Percentiles rank a stretch among this genome's conserved stretches.
Conservation (phyloP, 2,888 invertebrate genomes). For the Agrilus biguttatus region DNA sequence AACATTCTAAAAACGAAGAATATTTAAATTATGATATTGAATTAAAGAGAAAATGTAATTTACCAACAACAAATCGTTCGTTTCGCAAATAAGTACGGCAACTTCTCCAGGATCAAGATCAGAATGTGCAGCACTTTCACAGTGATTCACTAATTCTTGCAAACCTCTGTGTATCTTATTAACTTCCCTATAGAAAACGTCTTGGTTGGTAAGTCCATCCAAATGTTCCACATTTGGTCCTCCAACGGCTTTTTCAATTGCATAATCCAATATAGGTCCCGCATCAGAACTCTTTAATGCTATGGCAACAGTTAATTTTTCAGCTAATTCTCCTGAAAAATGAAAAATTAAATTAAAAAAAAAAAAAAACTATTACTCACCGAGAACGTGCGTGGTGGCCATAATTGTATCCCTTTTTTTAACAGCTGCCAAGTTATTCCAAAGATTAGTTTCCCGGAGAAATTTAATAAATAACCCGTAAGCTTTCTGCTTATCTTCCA, state of each 20-base stretch:
- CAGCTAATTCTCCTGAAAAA: conserved; percentile 48
- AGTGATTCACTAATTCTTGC: conserved; percentile 43
- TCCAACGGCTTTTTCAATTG: conserved; percentile 39
- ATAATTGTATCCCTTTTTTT: conserved; percentile 30
- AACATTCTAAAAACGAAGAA: conserved; percentile 33
- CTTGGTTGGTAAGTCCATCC: conserved; percentile 48
- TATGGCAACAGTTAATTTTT: conserved; percentile 63
- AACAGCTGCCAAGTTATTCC: conserved; percentile 40
- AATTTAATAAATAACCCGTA: conserved; percentile 64
- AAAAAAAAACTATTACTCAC: conserved; percentile 6
- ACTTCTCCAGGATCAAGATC: conserved; percentile 43
- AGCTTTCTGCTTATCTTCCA: conserved; percentile 77
- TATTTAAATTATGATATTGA: background rate
- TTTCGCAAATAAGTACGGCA: conserved; percentile 37
- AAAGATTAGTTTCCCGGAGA: conserved; percentile 50
- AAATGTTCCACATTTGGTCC: conserved; percentile 29
- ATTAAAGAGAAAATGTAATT: conserved; percentile 5
- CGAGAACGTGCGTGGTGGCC: conserved; percentile 36
- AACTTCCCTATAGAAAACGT: conserved; percentile 60
- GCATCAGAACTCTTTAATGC: conserved; percentile 50
- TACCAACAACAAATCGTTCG: conserved; percentile 44
- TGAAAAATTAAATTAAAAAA: background rate
- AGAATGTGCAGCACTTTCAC: conserved; percentile 43
- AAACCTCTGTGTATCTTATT: conserved; percentile 52
- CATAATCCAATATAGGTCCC: conserved; percentile 40